These are phyloP conservation scores for Conistra vaccinii DNA, from an alignment of 2,888 invertebrate genomes.

Conservation along the genomic window DNA sequence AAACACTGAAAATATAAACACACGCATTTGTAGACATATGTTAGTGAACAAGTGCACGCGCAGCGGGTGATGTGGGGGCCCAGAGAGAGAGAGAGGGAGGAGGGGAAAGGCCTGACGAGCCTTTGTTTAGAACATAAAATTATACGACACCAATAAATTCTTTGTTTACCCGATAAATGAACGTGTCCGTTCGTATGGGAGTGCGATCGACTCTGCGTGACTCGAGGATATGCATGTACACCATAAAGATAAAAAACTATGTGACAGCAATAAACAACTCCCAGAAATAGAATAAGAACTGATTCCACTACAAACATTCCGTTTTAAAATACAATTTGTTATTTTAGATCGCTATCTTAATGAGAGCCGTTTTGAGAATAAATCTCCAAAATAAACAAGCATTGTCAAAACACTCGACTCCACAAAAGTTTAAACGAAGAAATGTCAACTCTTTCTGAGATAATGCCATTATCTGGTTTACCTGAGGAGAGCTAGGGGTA, in stretches of 20 bases:
- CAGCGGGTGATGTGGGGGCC: constrained; percentile 75
- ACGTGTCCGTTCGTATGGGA: constrained; percentile 80
- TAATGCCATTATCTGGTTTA: constrained; percentile 88
- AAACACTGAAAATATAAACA: constrained; percentile 87
- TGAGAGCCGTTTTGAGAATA: constrained; percentile 73
- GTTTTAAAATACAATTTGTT: constrained; percentile 63
- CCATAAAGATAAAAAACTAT: constrained; percentile 62
- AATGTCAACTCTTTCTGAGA: constrained; percentile 88
- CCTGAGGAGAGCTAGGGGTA: constrained; percentile 83
- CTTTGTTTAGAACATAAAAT: constrained; percentile 90
- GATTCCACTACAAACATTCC: constrained; percentile 32
- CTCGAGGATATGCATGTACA: constrained; percentile 69
- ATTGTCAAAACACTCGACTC: constrained; percentile 87
- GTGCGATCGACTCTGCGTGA: constrained; percentile 78
- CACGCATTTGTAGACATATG: constrained; percentile 85
- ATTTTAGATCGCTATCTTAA: constrained; percentile 78
- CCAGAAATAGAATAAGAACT: constrained; percentile 48
- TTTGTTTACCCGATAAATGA: constrained; percentile 88
- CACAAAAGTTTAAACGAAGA: constrained; percentile 84
- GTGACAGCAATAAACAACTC: constrained; percentile 62
- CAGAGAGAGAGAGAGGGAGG: constrained; percentile 38
- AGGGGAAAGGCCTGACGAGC: constrained; percentile 76
- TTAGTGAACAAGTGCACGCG: constrained; percentile 85
- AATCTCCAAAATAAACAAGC: constrained; percentile 85
- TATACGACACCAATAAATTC: constrained; percentile 90